Evolutionary conservation across 2,797 vertebrate species (phyloP), one percentile per base, ranked within the genome.

Genomic region (Coendou prehensilis): DNA sequence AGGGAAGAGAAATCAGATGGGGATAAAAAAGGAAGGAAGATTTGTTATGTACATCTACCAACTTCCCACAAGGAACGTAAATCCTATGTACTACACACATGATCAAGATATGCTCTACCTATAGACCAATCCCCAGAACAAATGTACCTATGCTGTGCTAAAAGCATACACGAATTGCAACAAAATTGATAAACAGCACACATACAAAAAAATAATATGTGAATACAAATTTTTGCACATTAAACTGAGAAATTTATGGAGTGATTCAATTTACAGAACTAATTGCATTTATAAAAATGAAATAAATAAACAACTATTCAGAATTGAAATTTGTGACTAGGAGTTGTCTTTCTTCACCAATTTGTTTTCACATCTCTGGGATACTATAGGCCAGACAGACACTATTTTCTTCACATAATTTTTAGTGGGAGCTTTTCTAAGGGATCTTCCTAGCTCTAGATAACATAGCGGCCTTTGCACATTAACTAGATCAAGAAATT

Each of bases 291-390:
- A 69, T 6, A 75, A 75, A 86, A 78, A 69, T 78, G 7, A 82
- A 89, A 95, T 56, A 82, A 89, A 95, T 56, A 1, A 47, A 87
- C 30, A 92, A 67, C 11, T 57, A 82, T 64, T 67, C 47, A 86
- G 33, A 63, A 5, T 57, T 93, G n/a, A 79, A 54, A 86, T 93
- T 56, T 96, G 76, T 86, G 47, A 76, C 3, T 9, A 9, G 56
- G 3, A 20, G 1, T 63, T 87, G 26, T 4, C 5, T 86, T 75
- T 87, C 33, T 47, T 92, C 17, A 75, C 22, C 11, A 26, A 47
- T 28, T 26, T 47, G 22, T 64, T 54, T 52, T 85, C 18, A 71
- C 45, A 30, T 80, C 17, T 67, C 61, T 86, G 28, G 22, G 30
- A 83, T 3, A 41, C 6, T 63, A 59, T 15, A 75, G 71, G 23